Percentiles rank a stretch among this genome's conserved stretches.
These are phyloP conservation scores for Eulithis testata DNA, from an alignment of 2,888 invertebrate species.

Conservation along the genomic window DNA sequence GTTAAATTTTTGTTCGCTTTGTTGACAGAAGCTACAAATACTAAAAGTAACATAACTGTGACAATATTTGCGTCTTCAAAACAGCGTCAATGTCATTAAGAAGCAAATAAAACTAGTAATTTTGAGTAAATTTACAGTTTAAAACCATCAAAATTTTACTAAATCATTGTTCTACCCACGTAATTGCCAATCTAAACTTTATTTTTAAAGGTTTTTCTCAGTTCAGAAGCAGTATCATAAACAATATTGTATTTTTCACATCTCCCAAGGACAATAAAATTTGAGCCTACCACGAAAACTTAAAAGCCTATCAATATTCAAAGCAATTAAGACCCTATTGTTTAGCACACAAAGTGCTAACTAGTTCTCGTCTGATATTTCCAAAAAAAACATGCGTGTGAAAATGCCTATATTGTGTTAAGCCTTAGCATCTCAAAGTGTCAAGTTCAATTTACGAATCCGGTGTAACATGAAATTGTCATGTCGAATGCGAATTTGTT, in stretches of 20 bases:
- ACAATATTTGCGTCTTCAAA: neutral
- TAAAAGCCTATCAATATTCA: neutral
- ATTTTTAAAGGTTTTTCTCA: conserved; percentile 24
- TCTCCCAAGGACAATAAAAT: conserved; percentile 55
- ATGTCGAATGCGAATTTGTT: conserved; percentile 27
- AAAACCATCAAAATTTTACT: conserved; percentile 17
- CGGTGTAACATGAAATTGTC: conserved; percentile 22
- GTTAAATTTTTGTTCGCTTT: neutral
- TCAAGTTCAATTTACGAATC: conserved; percentile 43
- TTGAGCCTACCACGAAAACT: conserved; percentile 2
- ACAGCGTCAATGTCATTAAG: conserved; percentile 15
- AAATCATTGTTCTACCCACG: conserved; percentile 25
- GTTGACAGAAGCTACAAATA: neutral
- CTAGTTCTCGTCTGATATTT: no score
- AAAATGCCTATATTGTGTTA: conserved; percentile 30
- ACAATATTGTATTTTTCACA: conserved; percentile 50
- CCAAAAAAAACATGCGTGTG: conserved; percentile 17
- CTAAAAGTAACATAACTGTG: conserved; percentile 1
- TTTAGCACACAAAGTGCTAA: conserved; percentile 7
- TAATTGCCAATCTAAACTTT: conserved; percentile 30
- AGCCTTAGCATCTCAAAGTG: conserved; percentile 38
- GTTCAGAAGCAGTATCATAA: conserved; percentile 36
- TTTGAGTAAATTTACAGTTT: conserved; percentile 12
- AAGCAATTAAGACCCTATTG: conserved; percentile 11
- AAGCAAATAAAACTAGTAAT: conserved; percentile 8